These are phyloP conservation scores for Patiria miniata DNA, from an alignment of 35 echinoderm and acorn worm species.

Conservation along the genomic window DNA sequence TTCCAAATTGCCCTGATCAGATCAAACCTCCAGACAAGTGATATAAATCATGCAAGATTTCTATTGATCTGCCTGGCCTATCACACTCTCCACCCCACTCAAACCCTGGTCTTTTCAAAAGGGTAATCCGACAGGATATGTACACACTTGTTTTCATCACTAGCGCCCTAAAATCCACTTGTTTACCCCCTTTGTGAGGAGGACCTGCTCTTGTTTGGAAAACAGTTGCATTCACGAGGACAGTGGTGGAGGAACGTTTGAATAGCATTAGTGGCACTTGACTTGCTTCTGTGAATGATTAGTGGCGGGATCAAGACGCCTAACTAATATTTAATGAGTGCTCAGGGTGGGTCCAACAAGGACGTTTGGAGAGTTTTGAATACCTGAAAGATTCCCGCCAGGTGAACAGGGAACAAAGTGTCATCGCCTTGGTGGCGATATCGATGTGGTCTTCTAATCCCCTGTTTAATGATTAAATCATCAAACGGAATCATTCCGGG, in stretches of 20 bases:
- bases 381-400: conserved; percentile 24
- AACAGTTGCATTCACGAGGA: background rate
- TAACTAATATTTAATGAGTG: conserved; percentile 21
- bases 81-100: background rate
- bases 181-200: background rate
- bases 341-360: background rate
- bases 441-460: conserved; percentile 9
- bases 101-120: background rate
- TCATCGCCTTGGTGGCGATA: background rate
- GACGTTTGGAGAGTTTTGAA: background rate
- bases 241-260: background rate
- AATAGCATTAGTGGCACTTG: conserved; percentile 17
- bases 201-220: conserved; percentile 28
- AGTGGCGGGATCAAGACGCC: background rate
- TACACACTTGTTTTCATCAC: conserved; percentile 19
- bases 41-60: conserved; percentile 20
- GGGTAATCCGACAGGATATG: conserved; percentile 14
- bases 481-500: conserved; percentile 1
- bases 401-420: background rate
- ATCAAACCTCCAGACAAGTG: background rate
- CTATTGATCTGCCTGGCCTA: background rate
- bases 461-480: conserved; percentile 26
- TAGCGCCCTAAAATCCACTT: background rate
- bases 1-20: too few species aligned
- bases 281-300: conserved; percentile 3